phyloP scores from a whole-genome alignment of 2,888 invertebrate genomes.

The Cantharis lateralis region DNA sequence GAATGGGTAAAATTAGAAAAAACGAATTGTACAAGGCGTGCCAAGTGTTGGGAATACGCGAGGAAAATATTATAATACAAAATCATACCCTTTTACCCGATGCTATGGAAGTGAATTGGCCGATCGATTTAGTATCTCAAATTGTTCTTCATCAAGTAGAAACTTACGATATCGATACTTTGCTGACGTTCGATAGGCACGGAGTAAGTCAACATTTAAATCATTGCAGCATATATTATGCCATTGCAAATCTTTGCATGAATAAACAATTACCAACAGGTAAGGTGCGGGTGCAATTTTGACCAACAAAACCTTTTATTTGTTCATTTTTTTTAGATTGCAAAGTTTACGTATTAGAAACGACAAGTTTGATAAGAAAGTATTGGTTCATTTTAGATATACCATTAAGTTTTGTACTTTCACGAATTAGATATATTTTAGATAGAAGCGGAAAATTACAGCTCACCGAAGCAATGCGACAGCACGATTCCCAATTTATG shows the following conservation, averaged over 20 bases:
- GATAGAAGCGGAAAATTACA: constrained; percentile 64
- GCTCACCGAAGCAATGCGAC: constrained; percentile 78
- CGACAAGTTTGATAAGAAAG: constrained; percentile 84
- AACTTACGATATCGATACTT: constrained; percentile 75
- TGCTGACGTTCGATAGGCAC: constrained; percentile 92
- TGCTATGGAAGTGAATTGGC: constrained; percentile 78
- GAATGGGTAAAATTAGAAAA: constrained; percentile 62
- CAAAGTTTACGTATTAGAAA: constrained; percentile 81
- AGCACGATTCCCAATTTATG: constrained; percentile 88
- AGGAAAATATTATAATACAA: constrained; percentile 73
- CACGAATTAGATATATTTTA: constrained; percentile 65
- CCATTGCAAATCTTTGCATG: constrained; percentile 77
- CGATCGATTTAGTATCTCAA: constrained; percentile 65
- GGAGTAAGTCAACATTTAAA: constrained; percentile 94
- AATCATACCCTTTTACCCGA: constrained; percentile 78
- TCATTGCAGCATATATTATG: constrained; percentile 85
- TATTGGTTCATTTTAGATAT: constrained; percentile 84
- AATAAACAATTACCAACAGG: constrained; percentile 75
- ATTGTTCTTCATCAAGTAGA: constrained; percentile 71
- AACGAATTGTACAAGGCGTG: constrained; percentile 85
- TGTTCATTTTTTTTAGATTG: constrained; percentile 68
- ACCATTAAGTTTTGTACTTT: constrained; percentile 72
- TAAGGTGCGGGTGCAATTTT: constrained; percentile 44
- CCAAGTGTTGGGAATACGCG: constrained; percentile 75
- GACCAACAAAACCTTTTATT: constrained; percentile 1